phyloP scores from a whole-genome alignment of 2,113 vertebrate genomes.

The Orycteropus afer region DNA sequence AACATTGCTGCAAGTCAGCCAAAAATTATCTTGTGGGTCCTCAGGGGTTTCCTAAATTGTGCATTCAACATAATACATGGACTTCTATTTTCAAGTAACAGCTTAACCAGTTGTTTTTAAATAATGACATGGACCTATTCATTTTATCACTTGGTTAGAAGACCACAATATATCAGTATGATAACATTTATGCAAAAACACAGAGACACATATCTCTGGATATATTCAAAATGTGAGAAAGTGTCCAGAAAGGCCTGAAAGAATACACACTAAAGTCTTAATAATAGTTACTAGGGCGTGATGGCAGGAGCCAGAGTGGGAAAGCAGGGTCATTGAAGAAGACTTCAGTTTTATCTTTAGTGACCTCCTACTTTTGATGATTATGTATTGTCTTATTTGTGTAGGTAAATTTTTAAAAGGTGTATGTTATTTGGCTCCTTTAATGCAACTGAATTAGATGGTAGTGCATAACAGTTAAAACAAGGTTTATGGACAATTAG shows the following conservation, averaged over 20 bases:
- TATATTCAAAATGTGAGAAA: not conserved
- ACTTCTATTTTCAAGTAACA: not conserved
- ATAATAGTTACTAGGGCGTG: not conserved
- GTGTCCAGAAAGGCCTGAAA: not conserved
- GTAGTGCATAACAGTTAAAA: too few species aligned
- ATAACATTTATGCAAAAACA: not conserved
- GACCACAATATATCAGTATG: not conserved
- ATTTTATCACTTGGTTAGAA: not conserved
- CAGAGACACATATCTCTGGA: not conserved
- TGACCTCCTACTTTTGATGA: not conserved
- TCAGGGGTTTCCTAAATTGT: not conserved
- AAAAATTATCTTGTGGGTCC: not conserved
- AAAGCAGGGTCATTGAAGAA: not conserved
- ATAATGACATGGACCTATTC: not conserved
- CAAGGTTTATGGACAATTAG: not conserved
- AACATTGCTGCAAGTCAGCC: not conserved
- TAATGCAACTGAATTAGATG: not conserved
- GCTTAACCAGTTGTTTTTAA: not conserved
- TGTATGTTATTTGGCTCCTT: not conserved
- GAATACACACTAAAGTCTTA: not conserved
- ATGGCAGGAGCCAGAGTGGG: not conserved
- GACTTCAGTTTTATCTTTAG: not conserved
- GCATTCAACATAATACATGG: not conserved
- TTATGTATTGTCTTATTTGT: not conserved
- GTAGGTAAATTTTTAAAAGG: not conserved